Evolutionary conservation across 2,888 invertebrate genomes (phyloP).

Genomic region (Papilio protenor): DNA sequence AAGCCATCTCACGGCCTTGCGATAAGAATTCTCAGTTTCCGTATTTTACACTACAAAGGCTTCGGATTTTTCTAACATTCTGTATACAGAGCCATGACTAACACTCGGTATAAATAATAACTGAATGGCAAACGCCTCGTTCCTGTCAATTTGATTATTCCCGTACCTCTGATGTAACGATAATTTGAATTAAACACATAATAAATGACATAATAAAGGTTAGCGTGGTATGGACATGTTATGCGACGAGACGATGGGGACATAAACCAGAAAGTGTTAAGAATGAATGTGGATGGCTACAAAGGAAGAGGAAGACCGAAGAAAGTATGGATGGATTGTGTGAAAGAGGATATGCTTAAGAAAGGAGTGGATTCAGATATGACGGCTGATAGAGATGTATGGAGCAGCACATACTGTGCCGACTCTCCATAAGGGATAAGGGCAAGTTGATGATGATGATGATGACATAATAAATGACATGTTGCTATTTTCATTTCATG

Average conservation of each 20-base stretch:
- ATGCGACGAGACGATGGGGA: no score
- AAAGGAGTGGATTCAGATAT: no score
- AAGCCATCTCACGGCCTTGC: neutral
- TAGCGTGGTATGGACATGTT: neutral
- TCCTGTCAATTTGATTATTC: constrained; percentile 16
- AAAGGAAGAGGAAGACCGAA: no score
- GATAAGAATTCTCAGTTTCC: neutral
- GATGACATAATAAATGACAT: neutral
- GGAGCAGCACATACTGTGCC: no score
- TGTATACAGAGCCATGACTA: constrained; percentile 30
- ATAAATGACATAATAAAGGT: neutral
- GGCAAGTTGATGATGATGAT: no score
- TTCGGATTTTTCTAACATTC: constrained; percentile 18
- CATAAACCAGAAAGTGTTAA: no score
- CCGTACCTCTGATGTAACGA: constrained; percentile 14
- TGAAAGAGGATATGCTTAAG: no score
- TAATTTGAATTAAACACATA: neutral
- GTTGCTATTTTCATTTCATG: constrained; percentile 19
- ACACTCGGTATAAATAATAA: constrained; percentile 30
- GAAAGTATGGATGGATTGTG: no score
- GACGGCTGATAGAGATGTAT: no score
- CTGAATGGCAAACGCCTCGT: constrained; percentile 22
- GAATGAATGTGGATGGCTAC: no score
- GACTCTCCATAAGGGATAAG: no score
- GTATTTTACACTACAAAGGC: neutral